These are phyloP conservation scores for Muraenolepis orangiensis DNA, from an alignment of 2,797 vertebrate species.

Conservation along the genomic window DNA sequence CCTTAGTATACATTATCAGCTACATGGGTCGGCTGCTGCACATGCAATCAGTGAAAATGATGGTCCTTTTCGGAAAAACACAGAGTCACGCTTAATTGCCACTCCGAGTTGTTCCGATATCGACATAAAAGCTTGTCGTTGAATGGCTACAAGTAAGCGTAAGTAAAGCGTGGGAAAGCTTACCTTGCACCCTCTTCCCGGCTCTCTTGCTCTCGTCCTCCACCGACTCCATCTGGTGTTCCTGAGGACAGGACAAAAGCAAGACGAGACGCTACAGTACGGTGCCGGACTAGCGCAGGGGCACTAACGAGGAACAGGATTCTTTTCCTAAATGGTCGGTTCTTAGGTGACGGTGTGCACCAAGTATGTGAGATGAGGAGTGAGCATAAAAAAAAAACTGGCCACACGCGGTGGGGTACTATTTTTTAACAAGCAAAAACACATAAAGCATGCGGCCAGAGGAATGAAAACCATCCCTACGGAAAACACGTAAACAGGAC, in stretches of 20 bases:
- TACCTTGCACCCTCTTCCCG: slow-evolving; percentile 75
- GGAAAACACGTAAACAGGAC: background rate
- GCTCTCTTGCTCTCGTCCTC: slow-evolving; percentile 70
- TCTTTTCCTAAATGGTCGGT: too few species aligned
- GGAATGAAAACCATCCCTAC: background rate
- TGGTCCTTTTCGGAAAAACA: too few species aligned
- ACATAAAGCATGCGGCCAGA: background rate
- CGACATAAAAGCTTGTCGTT: too few species aligned
- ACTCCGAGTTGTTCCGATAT: too few species aligned
- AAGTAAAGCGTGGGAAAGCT: background rate
- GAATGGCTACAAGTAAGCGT: background rate
- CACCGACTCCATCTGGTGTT: slow-evolving; percentile 71
- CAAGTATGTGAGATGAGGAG: slow-evolving; percentile 35
- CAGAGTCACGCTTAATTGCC: too few species aligned
- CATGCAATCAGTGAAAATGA: background rate
- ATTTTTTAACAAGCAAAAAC: slow-evolving; percentile 34
- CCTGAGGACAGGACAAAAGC: slow-evolving; percentile 69
- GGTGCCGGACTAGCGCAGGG: background rate
- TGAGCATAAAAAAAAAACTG: slow-evolving; percentile 10
- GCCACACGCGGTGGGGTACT: background rate
- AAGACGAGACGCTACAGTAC: background rate
- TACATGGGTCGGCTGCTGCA: too few species aligned
- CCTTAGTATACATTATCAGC: too few species aligned
- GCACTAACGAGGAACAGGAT: background rate
- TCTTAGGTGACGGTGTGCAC: slow-evolving; percentile 34